These are phyloP conservation scores for Drosophila seclusa DNA, from an alignment of 2,888 invertebrate genomes.

Conservation along the genomic window DNA sequence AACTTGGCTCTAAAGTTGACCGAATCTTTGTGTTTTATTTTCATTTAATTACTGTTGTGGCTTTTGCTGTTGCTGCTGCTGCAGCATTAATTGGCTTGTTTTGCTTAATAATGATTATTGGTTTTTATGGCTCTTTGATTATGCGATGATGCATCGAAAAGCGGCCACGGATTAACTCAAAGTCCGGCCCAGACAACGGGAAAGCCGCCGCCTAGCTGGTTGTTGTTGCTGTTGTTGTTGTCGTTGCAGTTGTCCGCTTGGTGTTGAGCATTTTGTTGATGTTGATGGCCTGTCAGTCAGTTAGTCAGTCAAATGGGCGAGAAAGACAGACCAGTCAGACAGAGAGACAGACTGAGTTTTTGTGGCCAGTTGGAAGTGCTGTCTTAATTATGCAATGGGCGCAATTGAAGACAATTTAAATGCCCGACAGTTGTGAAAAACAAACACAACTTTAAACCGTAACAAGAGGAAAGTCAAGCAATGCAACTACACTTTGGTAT, in stretches of 20 bases:
- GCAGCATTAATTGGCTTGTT: constrained; percentile 77
- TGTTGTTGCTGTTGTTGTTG: not conserved
- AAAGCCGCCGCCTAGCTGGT: constrained; percentile 34
- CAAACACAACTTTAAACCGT: constrained; percentile 56
- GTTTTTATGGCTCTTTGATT: constrained; percentile 80
- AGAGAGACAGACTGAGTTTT: constrained; percentile 32
- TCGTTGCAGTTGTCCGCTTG: constrained; percentile 28
- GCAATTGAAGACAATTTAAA: constrained; percentile 79
- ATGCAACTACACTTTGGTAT: constrained; percentile 17
- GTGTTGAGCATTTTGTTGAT: constrained; percentile 71
- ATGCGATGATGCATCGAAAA: constrained; percentile 79
- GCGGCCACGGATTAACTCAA: constrained; percentile 53
- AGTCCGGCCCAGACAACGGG: constrained; percentile 51
- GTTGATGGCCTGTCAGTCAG: constrained; percentile 75
- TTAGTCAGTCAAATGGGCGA: constrained; percentile 56
- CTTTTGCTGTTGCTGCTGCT: constrained; percentile 30
- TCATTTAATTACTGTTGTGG: constrained; percentile 73
- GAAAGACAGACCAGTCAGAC: constrained; percentile 22
- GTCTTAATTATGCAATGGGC: constrained; percentile 78
- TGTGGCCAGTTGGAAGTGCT: constrained; percentile 62
- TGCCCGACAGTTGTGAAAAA: constrained; percentile 74
- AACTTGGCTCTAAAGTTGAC: constrained; percentile 54
- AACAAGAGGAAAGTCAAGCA: constrained; percentile 29
- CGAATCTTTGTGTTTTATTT: constrained; percentile 76
- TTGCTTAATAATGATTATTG: constrained; percentile 81